These are phyloP conservation scores for Dendrophyllia cribrosa DNA, from an alignment of 64 coral and sea anemone genomes.

Conservation along the genomic window DNA sequence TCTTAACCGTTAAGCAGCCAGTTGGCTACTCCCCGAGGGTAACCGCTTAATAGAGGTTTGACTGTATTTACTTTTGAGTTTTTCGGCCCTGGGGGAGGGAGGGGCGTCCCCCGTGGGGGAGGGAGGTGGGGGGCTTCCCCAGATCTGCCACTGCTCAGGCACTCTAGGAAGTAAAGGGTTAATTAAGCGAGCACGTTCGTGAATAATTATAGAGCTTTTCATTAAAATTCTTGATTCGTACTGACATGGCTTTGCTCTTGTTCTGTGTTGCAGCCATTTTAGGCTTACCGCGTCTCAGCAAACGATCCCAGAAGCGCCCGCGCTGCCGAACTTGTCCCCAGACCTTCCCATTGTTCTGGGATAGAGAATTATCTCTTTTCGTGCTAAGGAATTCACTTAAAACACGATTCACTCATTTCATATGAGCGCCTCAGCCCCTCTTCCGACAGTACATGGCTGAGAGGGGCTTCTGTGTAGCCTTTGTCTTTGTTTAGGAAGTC, in stretches of 20 bases:
- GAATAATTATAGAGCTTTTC: too few species aligned
- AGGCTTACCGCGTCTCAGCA: too few species aligned
- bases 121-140: too few species aligned
- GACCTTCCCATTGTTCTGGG: not conserved
- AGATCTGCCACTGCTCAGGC: too few species aligned
- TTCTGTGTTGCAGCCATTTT: not conserved
- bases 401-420: constrained; percentile 9
- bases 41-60: too few species aligned
- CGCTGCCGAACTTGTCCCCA: not conserved
- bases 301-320: constrained; percentile 3
- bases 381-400: not conserved
- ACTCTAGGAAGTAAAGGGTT: too few species aligned
- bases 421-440: constrained; percentile 78
- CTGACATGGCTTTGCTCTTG: not conserved
- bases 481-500: constrained; percentile 65
- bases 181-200: too few species aligned
- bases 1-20: too few species aligned
- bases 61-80: too few species aligned
- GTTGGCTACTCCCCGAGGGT: too few species aligned
- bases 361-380: not conserved
- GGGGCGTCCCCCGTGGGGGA: too few species aligned
- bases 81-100: too few species aligned
- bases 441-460: constrained; percentile 86
- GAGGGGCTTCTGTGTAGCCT: constrained; percentile 86
- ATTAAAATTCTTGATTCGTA: not conserved